These are phyloP conservation scores for Thysanoteuthis rhombus DNA, from an alignment of 2,888 invertebrate species.

Conservation along the genomic window DNA sequence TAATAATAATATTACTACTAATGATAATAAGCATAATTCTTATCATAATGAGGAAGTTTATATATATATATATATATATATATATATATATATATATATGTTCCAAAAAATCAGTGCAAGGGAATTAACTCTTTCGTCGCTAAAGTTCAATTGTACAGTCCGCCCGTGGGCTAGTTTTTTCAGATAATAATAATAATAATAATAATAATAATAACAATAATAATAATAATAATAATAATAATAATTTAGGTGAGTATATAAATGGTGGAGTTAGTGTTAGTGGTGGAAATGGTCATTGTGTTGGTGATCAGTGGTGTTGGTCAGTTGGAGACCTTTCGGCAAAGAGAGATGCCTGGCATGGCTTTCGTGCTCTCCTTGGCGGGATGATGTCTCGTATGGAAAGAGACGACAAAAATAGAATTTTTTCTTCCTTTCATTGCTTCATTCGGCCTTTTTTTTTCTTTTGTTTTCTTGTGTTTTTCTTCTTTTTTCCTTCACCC, in stretches of 20 bases:
- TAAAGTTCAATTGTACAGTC: too few species aligned
- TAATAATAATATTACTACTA: too few species aligned
- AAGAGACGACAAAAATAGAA: background rate
- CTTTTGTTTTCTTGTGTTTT: background rate
- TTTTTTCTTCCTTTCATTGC: too few species aligned
- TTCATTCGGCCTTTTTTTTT: background rate
- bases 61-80: too few species aligned
- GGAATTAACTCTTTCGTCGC: too few species aligned
- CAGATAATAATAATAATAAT: too few species aligned
- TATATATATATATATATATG: too few species aligned
- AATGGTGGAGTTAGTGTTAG: background rate
- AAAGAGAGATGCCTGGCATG: background rate
- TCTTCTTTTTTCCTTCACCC: background rate
- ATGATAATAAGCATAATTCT: too few species aligned
- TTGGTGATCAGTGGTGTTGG: background rate
- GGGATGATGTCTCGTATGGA: slow-evolving; percentile 12
- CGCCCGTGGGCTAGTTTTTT: too few species aligned
- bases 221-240: background rate
- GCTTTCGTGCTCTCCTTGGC: background rate
- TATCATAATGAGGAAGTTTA: too few species aligned
- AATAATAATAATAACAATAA: slow-evolving; percentile 1
- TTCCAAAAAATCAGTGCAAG: too few species aligned
- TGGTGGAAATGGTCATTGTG: background rate
- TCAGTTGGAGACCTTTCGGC: background rate
- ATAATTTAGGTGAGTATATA: background rate